These are phyloP conservation scores for Rafetus swinhoei DNA, from an alignment of 2,113 vertebrate species.

Conservation along the genomic window DNA sequence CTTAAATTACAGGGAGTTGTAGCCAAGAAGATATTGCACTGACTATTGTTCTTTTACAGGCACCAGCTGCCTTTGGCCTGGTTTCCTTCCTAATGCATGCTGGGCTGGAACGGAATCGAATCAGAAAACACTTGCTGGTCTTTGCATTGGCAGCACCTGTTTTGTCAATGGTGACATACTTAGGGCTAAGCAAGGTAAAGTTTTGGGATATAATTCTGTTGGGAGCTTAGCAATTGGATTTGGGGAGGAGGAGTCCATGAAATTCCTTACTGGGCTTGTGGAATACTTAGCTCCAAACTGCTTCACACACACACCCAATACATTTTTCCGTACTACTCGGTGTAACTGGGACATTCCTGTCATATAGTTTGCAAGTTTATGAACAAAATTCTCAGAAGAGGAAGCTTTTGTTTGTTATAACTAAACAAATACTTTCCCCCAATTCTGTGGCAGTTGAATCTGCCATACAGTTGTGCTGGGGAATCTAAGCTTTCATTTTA, in stretches of 20 bases:
- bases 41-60: conserved; percentile 77
- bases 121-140: conserved; percentile 95
- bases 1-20: background rate
- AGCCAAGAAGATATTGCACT: background rate
- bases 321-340: background rate
- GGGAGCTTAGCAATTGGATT: background rate
- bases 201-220: conserved; percentile 4
- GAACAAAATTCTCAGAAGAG: background rate
- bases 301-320: background rate
- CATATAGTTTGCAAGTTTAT: background rate
- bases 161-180: conserved; percentile 93
- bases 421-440: background rate
- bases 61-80: conserved; percentile 96
- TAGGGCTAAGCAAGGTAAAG: conserved; percentile 95
- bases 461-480: background rate
- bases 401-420: background rate
- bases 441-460: background rate
- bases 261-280: background rate
- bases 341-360: background rate
- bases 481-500: background rate
- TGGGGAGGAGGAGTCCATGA: too few relatives aligned
- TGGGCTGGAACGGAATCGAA: conserved; percentile 96
- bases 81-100: conserved; percentile 99
- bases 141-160: conserved; percentile 95
- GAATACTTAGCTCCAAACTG: background rate